Percentiles rank a stretch among this genome's conserved stretches.
These are phyloP conservation scores for Vanessa cardui DNA, from an alignment of 2,888 invertebrate species.

Conservation along the genomic window DNA sequence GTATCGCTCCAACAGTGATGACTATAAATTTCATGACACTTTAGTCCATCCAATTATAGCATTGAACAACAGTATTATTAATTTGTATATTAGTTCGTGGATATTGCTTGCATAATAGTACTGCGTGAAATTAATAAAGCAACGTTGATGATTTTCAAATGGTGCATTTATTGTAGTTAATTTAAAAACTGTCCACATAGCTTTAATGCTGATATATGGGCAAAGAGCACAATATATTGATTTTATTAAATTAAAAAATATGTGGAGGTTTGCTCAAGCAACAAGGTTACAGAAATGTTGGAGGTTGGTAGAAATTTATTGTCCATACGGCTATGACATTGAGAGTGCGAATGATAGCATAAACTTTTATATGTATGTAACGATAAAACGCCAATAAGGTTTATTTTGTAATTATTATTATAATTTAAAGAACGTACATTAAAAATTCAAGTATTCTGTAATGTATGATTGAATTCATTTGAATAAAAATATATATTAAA, in stretches of 20 bases:
- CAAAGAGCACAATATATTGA: constrained; percentile 64
- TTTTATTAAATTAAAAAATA: constrained; percentile 42
- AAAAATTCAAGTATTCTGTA: constrained; percentile 78
- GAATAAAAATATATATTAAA: constrained; percentile 84
- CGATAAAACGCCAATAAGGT: constrained; percentile 74
- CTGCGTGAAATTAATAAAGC: constrained; percentile 53
- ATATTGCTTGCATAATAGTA: constrained; percentile 72
- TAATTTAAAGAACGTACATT: constrained; percentile 80
- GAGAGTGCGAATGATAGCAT: constrained; percentile 65
- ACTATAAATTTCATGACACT: constrained; percentile 36
- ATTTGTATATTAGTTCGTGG: constrained; percentile 47
- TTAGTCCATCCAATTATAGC: constrained; percentile 55
- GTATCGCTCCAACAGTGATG: constrained; percentile 39
- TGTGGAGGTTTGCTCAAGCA: constrained; percentile 72
- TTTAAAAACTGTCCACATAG: constrained; percentile 75
- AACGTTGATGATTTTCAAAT: constrained; percentile 61
- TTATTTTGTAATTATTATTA: constrained; percentile 82
- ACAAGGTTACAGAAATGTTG: constrained; percentile 42
- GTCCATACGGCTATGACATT: constrained; percentile 68
- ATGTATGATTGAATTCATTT: constrained; percentile 82
- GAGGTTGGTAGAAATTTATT: constrained; percentile 57
- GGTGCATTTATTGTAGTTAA: constrained; percentile 81
- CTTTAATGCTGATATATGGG: constrained; percentile 71
- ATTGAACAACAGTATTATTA: constrained; percentile 61
- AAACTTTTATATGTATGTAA: constrained; percentile 69